Evolutionary conservation across 2,113 vertebrate genomes (phyloP), one percentile per base, ranked within the genome.

Genomic region (Helogale parvula): DNA sequence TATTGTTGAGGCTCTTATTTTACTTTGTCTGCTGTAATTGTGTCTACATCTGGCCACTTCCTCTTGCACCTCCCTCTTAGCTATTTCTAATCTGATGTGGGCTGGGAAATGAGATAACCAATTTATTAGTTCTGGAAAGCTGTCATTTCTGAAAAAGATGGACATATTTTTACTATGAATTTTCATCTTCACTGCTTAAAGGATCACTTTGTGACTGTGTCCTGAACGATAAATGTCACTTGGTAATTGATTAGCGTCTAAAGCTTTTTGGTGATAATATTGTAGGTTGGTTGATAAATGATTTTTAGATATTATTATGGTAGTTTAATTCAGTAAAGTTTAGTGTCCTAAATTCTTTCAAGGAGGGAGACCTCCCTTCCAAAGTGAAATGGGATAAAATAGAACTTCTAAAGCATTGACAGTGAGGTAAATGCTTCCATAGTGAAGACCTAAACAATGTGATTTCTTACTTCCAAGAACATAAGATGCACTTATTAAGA

Each of bases 391-490:
- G 7, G 2, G 27, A 1, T 71, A 33, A 27, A 63, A 87, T 16
- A 72, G 38, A 93, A 66, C 12, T 92, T 74, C 85, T 52, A 57
- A 12, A 87, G 7, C 21, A 50, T 93, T 93, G 79, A 45, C 31
- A 83, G 23, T 71, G 45, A 91, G 35, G 29, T 72, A 72, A 81
- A 71, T 8, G 7, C 52, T 91, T 96, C 19, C 6, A 68, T n/a
- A 13, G 6, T 45, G 45, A 90, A 91, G 38, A 5, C 11, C 25
- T 86, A 12, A 93, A 57, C 50, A 47, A 90, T 19, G n/a, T 88
- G 87, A 94, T 84, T 82, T 92, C 33, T 92, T 95, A 13, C 29
- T 96, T 96, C 82, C 60, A 47, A 66, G 52, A 87, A 96, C 88
- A 92, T 3, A 92, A 96, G 29, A 79, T 57, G 13, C 65, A 69